These are phyloP conservation scores for Phenganax marumi DNA, from an alignment of 92 coral and sea anemone species.

Conservation along the genomic window DNA sequence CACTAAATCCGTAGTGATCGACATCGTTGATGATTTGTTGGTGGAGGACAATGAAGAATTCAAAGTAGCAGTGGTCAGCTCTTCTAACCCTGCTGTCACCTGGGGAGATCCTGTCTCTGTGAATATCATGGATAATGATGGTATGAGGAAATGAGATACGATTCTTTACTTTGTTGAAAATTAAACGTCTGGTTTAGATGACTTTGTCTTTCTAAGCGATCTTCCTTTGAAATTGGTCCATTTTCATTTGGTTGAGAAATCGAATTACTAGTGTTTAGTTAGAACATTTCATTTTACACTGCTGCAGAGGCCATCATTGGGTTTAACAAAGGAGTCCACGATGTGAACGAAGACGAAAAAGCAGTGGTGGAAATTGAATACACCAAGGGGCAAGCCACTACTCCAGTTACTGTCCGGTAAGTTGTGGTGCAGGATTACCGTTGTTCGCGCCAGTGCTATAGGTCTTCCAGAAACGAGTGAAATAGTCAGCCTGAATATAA, in stretches of 20 bases:
- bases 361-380: slow-evolving; percentile 10
- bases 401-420: slow-evolving; percentile 5
- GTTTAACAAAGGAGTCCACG: background rate
- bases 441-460: too few relatives aligned
- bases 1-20: background rate
- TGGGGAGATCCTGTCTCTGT: slow-evolving; percentile 14
- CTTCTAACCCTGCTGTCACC: background rate
- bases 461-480: too few relatives aligned
- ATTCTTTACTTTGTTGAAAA: background rate
- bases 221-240: too few relatives aligned
- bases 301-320: background rate
- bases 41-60: slow-evolving; percentile 9
- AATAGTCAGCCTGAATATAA: background rate
- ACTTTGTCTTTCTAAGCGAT: too few relatives aligned
- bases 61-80: slow-evolving; percentile 4
- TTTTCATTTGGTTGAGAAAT: background rate
- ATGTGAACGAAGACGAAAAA: slow-evolving; percentile 7
- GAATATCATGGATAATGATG: slow-evolving; percentile 21
- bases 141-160: background rate
- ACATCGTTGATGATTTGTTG: slow-evolving; percentile 13
- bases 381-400: background rate
- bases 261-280: background rate
- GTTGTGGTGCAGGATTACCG: background rate
- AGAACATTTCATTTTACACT: background rate
- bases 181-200: too few relatives aligned